Evolutionary conservation across 2,888 invertebrate species (phyloP), one percentile per base, ranked within the genome.

Genomic region (Pardosa pseudoannulata): DNA sequence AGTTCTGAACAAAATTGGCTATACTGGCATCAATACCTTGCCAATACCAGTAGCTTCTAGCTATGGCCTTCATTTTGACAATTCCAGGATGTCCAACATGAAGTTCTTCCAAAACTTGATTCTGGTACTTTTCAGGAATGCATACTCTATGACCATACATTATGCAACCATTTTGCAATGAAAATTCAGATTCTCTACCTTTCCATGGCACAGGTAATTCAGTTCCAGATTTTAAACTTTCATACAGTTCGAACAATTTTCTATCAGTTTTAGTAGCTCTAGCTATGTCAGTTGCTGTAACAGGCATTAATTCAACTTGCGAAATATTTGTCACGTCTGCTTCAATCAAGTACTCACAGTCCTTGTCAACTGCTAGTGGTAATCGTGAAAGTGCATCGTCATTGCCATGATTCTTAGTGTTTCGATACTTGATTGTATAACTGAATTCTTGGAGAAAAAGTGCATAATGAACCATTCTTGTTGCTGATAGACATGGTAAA

Each of bases 381-480:
- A 70, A 70, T 39, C 70, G 79, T 62, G 70, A 70, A 62, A 79
- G 70, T 68, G 79, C 79, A 70, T 79, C 79, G 62, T 70, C 79
- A 79, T 79, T 79, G 70, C 70, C 70, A 71, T 79, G 68, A 50
- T 68, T 68, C 68, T 62, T 50, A 29, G 70, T 71, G 62, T 71
- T 79, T 68, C 79, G 79, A 71, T 70, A 79, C 70, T 79, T 79
- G 70, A 79, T 79, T 79, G 68, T 70, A 68, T 79, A 79, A 56
- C 64, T 73, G 73, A 68, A 80, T 64, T 72, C 71, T 72, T 67
- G 50, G 64, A 80, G 68, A 56, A 87, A 50, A 80, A 88, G 70
- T 56, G 91, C 91, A 89, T 90, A 91, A 62, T 90, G 86, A 88
- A 90, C 91, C 87, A 90, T 89, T 50, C 90, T 88, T 46, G 90